Percentiles rank a stretch among this genome's conserved stretches.
phyloP scores from a whole-genome alignment of 2,797 vertebrate species.

The Peromyscus aztecus region DNA sequence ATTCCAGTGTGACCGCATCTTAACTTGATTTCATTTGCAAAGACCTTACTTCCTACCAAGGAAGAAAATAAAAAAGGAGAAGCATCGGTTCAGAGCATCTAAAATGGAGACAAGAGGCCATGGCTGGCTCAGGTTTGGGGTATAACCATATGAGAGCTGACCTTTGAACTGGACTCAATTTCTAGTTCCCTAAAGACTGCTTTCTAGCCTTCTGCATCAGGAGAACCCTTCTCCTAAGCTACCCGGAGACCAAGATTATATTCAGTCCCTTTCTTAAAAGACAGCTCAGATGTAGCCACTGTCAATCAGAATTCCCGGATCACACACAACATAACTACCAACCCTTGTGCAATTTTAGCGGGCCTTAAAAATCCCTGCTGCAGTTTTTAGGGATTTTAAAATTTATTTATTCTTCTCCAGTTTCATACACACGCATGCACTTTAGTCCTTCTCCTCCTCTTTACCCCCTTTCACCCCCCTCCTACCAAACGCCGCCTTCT shows the following conservation, averaged over 20 bases:
- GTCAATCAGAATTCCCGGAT: not conserved
- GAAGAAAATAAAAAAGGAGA: not conserved
- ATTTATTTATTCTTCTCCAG: not conserved
- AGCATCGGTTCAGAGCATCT: not conserved
- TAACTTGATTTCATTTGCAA: conserved; percentile 44
- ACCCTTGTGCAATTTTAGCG: not conserved
- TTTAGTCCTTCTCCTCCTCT: too few species aligned
- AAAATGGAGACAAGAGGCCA: not conserved
- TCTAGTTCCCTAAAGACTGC: not conserved
- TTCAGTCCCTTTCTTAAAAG: not conserved
- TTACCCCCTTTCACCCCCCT: too few species aligned
- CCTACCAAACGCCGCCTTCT: not conserved
- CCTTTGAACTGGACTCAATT: not conserved
- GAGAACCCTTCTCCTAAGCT: not conserved
- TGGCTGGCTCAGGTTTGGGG: not conserved
- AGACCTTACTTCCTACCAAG: not conserved
- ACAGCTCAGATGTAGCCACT: not conserved
- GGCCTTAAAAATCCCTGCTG: not conserved
- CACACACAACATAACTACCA: not conserved
- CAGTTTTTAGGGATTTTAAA: not conserved
- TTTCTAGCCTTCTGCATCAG: not conserved
- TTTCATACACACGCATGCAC: not conserved
- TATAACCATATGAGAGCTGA: not conserved
- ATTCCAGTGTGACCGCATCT: not conserved
- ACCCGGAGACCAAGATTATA: not conserved